phyloP scores from a whole-genome alignment of 2,888 invertebrate genomes.

The Heterodera filipjevi region DNA sequence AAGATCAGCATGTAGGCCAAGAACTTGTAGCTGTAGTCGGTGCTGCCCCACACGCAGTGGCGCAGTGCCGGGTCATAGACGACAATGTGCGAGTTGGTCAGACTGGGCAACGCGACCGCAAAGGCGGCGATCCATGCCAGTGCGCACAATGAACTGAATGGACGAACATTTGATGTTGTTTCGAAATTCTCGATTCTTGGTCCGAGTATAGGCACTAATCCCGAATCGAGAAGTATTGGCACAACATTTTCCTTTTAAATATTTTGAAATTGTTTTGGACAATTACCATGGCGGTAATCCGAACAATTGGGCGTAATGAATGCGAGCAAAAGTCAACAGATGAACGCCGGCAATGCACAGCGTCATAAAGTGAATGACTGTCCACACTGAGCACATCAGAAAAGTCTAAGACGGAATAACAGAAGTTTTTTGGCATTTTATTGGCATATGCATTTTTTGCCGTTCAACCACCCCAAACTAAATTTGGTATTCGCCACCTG shows the following conservation, averaged over 20 bases:
- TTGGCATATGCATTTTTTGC: slow-evolving; percentile 1
- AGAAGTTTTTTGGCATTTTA: neutral
- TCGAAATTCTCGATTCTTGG: neutral
- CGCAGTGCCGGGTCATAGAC: slow-evolving; percentile 55
- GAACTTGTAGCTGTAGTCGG: slow-evolving; percentile 62
- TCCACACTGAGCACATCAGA: slow-evolving; percentile 61
- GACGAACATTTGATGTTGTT: neutral
- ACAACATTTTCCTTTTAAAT: too few relatives aligned
- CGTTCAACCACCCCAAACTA: neutral
- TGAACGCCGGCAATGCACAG: slow-evolving; percentile 65
- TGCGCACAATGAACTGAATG: slow-evolving; percentile 48
- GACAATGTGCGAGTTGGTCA: slow-evolving; percentile 64
- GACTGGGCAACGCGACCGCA: slow-evolving; percentile 60
- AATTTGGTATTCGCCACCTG: slow-evolving; percentile 47
- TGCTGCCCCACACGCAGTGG: slow-evolving; percentile 61
- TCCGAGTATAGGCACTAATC: neutral
- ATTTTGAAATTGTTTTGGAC: neutral
- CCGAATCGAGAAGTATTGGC: too few relatives aligned
- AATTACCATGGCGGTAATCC: slow-evolving; percentile 55
- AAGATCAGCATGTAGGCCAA: slow-evolving; percentile 63
- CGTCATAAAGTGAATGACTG: slow-evolving; percentile 63
- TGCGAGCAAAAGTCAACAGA: slow-evolving; percentile 64
- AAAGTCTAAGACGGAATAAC: slow-evolving; percentile 53
- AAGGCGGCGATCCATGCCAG: slow-evolving; percentile 63
- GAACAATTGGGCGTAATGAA: slow-evolving; percentile 65